Percentiles rank a stretch among this genome's conserved stretches.
These are phyloP conservation scores for Panulirus ornatus DNA, from an alignment of 1,140 invertebrate species.

Conservation along the genomic window DNA sequence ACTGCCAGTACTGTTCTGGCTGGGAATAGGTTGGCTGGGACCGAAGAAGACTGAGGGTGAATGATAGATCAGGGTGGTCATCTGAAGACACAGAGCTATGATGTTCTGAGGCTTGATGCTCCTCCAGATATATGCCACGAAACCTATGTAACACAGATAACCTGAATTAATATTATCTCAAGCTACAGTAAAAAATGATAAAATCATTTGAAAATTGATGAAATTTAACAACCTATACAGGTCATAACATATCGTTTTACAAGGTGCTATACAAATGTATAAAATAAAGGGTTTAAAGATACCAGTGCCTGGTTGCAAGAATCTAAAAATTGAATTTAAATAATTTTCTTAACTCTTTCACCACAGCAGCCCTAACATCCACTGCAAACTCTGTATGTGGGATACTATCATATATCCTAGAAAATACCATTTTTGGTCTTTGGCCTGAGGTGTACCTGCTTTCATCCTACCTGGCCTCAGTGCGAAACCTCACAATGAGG, in stretches of 20 bases:
- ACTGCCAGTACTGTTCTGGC: conserved; percentile 25
- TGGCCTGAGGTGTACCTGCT: background rate
- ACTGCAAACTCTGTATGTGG: too few relatives aligned
- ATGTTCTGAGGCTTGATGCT: conserved; percentile 76
- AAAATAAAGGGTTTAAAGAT: too few relatives aligned
- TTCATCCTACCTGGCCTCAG: background rate
- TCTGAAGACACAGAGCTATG: background rate
- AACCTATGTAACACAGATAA: background rate
- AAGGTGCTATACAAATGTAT: too few relatives aligned
- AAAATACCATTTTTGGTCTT: background rate
- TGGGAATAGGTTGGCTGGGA: conserved; percentile 19
- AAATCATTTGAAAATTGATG: too few relatives aligned
- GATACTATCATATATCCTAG: too few relatives aligned
- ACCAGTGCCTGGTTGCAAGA: too few relatives aligned
- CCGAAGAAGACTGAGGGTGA: background rate
- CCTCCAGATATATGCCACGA: background rate
- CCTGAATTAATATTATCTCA: too few relatives aligned
- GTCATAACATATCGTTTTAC: too few relatives aligned
- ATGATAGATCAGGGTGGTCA: conserved; percentile 29
- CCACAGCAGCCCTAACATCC: too few relatives aligned
- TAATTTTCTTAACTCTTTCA: background rate
- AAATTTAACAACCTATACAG: too few relatives aligned
- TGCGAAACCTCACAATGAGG: background rate
- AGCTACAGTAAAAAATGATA: too few relatives aligned
- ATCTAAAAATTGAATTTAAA: too few relatives aligned